A percentile compares a stretch with the other conserved stretches of the same genome.
Evolutionary conservation across 2,797 vertebrate genomes (phyloP).

Genomic region (Phalloptychus januarius): DNA sequence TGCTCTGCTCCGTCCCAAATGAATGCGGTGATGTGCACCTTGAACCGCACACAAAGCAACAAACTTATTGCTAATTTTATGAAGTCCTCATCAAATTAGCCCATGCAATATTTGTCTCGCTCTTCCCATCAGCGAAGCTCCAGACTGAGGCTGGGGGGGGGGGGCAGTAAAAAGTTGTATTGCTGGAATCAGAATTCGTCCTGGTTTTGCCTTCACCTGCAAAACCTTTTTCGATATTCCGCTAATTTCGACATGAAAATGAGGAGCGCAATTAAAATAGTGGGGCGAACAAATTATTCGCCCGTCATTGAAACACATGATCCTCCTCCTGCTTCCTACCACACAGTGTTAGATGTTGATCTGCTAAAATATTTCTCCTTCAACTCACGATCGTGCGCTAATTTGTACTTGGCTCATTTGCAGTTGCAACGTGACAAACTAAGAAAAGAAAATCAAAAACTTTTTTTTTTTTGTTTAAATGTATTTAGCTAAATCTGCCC

Average conservation of each 20-base stretch:
- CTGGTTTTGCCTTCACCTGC: slow-evolving; percentile 9
- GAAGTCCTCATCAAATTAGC: slow-evolving; percentile 14
- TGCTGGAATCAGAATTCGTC: slow-evolving; percentile 31
- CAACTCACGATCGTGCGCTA: neutral
- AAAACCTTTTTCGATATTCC: neutral
- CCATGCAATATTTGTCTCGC: slow-evolving; percentile 20
- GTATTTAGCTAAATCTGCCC: slow-evolving; percentile 18
- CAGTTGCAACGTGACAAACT: neutral
- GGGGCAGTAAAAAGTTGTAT: slow-evolving; percentile 17
- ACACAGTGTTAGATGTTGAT: neutral
- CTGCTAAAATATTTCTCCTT: neutral
- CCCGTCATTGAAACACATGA: too few species aligned
- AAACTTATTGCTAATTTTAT: slow-evolving; percentile 26
- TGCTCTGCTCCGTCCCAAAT: slow-evolving; percentile 20
- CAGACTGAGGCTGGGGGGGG: neutral
- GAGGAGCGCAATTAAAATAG: too few species aligned
- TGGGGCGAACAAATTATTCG: too few species aligned
- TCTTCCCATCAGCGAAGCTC: slow-evolving; percentile 22
- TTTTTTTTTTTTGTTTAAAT: slow-evolving; percentile 20
- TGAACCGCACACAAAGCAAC: slow-evolving; percentile 37
- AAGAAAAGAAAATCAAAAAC: neutral
- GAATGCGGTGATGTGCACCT: slow-evolving; percentile 41
- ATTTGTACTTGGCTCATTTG: neutral
- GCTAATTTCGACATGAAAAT: too few species aligned
- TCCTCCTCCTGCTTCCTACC: too few species aligned